These are phyloP conservation scores for Caenorhabditis afra DNA, from an alignment of 2,888 invertebrate genomes.

Conservation along the genomic window DNA sequence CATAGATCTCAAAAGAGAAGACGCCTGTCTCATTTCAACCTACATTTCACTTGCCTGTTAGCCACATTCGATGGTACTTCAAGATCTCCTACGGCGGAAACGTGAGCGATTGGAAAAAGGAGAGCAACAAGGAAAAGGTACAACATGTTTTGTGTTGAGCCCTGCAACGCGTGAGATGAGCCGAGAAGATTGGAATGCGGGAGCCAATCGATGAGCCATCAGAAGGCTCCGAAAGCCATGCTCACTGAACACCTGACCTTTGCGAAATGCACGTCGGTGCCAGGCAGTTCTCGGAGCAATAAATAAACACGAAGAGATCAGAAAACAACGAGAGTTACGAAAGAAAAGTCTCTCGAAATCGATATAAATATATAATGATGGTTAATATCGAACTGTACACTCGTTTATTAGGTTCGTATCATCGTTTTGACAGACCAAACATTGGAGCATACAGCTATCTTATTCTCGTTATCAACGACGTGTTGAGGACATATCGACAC, in stretches of 20 bases:
- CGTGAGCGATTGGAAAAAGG: constrained; percentile 6
- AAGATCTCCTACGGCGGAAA: constrained; percentile 40
- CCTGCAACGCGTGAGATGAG: constrained; percentile 38
- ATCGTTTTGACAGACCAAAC: constrained; percentile 52
- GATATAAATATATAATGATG: constrained; percentile 1
- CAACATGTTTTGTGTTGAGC: constrained; percentile 33
- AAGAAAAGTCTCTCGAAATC: constrained; percentile 7
- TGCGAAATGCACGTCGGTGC: constrained; percentile 23
- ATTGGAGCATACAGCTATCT: constrained; percentile 29
- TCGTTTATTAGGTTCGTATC: constrained; percentile 37
- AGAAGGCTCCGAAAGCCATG: constrained; percentile 20
- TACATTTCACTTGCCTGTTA: no score
- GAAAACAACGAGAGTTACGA: constrained; percentile 4
- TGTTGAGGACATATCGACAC: constrained; percentile 36
- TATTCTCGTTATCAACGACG: constrained; percentile 33
- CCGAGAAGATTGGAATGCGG: constrained; percentile 6
- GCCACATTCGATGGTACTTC: constrained; percentile 62
- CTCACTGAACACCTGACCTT: constrained; percentile 49
- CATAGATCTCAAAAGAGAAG: constrained; percentile 53
- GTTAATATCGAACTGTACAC: constrained; percentile 14
- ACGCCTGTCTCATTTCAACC: no score
- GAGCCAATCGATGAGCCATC: constrained; percentile 32
- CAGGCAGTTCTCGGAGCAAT: constrained; percentile 6
- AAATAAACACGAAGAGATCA: constrained; percentile 1
- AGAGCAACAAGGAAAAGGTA: constrained; percentile 38